Evolutionary conservation across 2,113 vertebrate species (phyloP).

Genomic region (Siphamia tubifer): DNA sequence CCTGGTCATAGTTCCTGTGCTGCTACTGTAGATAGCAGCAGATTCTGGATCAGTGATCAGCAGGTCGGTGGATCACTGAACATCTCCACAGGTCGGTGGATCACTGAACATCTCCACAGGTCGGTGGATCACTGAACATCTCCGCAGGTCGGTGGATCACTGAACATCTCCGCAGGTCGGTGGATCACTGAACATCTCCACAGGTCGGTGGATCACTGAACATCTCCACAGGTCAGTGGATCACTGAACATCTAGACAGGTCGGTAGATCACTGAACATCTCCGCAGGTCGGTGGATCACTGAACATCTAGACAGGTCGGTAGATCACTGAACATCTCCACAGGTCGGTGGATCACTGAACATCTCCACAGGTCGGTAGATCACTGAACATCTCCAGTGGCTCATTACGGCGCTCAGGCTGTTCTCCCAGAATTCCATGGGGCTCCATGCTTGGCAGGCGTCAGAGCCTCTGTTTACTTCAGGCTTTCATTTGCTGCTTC

Average conservation of each 20-base stretch:
- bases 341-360: no score
- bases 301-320: no score
- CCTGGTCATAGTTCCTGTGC: neutral
- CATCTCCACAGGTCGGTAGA: no score
- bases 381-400: no score
- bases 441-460: constrained; percentile 33
- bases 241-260: constrained; percentile 6
- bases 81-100: constrained; percentile 21
- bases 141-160: constrained; percentile 14
- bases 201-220: constrained; percentile 7
- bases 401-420: constrained; percentile 32
- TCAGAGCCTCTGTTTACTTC: constrained; percentile 34
- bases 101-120: neutral
- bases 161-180: neutral
- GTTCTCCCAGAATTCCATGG: constrained; percentile 17
- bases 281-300: no score
- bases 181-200: constrained; percentile 1
- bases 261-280: no score
- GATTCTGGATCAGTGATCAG: constrained; percentile 1
- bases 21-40: neutral
- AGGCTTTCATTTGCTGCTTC: constrained; percentile 14
- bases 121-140: neutral
- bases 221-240: neutral
- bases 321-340: no score
- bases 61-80: neutral